A percentile compares a stretch with the other conserved stretches of the same genome.
These are phyloP conservation scores for Luperina testacea DNA, from an alignment of 2,888 invertebrate genomes.

Conservation along the genomic window DNA sequence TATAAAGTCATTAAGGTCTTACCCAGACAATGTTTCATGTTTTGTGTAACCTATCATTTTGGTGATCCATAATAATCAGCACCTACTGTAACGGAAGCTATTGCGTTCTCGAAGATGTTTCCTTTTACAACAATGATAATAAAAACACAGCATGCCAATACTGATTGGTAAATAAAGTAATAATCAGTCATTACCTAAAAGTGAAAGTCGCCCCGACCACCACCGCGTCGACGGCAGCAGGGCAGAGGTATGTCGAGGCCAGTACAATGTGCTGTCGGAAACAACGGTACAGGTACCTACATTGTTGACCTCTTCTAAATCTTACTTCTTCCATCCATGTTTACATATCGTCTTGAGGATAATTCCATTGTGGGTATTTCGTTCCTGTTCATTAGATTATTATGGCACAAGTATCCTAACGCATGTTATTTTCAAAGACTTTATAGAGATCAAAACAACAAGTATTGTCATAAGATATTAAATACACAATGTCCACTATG, in stretches of 20 bases:
- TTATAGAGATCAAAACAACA: slow-evolving; percentile 31
- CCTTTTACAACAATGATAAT: slow-evolving; percentile 29
- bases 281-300: slow-evolving; percentile 21
- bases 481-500: slow-evolving; percentile 63
- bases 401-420: slow-evolving; percentile 67
- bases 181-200: slow-evolving; percentile 60
- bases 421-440: slow-evolving; percentile 35
- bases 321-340: slow-evolving; percentile 39
- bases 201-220: slow-evolving; percentile 55
- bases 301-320: slow-evolving; percentile 40
- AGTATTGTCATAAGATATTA: slow-evolving; percentile 43
- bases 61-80: slow-evolving; percentile 35
- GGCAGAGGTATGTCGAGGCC: slow-evolving; percentile 38
- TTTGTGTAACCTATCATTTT: slow-evolving; percentile 41
- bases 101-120: slow-evolving; percentile 17
- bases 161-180: slow-evolving; percentile 45
- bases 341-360: slow-evolving; percentile 21
- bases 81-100: slow-evolving; percentile 39
- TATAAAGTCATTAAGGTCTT: slow-evolving; percentile 16
- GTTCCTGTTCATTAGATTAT: slow-evolving; percentile 74
- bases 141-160: slow-evolving; percentile 57
- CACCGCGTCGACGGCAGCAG: slow-evolving; percentile 42
- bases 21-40: slow-evolving; percentile 28
- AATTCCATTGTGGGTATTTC: slow-evolving; percentile 33
- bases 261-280: slow-evolving; percentile 25